Base-by-base conservation (phyloP, 1,140 invertebrate species). In the Venturia canescens region DNA sequence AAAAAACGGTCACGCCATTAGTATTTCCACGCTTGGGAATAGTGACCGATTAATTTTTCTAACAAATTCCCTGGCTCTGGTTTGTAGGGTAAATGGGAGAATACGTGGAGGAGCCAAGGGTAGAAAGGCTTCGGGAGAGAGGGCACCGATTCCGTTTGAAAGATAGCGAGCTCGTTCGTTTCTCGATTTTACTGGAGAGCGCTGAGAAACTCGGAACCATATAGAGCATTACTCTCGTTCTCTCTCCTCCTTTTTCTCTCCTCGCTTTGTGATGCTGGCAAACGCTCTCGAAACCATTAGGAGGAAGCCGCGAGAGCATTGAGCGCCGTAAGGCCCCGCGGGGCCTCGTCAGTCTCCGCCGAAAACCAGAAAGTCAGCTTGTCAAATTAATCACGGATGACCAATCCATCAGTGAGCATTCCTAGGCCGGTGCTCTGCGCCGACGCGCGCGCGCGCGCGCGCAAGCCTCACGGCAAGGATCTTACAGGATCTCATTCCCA, bases 321-420 rank as follows among this genome's bases (percentile, higher is more conserved):
- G 87, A 88, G 85, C 79, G 83, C 83, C 82, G 81, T 84, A 85
- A 84, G 82, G 11, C 66, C 85, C 84, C 86, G 84, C 85, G 84
- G 84, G 86, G 83, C 86, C 89, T 89, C 88, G 91, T 91, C 90
- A 89, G 88, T 89, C 87, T 85, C 86, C 83, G 81, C 88, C 89
- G 88, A 86, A 91, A 92, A 92, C 91, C 90, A 91, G 91, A 92
- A 92, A 92, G 90, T 91, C 91, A 90, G 89, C 91, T 92, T 91
- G 90, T 92, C 91, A 92, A 92, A 92, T 92, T 92, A 92, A 92
- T 92, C 91, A 92, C 89, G 91, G 91, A 91, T 92, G 90, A 92
- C 91, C 91, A 92, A 92, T 92, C 91, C 91, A 92, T 92, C 91
- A 92, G 89, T 81, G 88, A 86, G 90, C 84, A 92, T 92, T 91